Evolutionary conservation across 2,888 invertebrate species (phyloP).

Genomic region (Nephrotoma guestfalica): DNA sequence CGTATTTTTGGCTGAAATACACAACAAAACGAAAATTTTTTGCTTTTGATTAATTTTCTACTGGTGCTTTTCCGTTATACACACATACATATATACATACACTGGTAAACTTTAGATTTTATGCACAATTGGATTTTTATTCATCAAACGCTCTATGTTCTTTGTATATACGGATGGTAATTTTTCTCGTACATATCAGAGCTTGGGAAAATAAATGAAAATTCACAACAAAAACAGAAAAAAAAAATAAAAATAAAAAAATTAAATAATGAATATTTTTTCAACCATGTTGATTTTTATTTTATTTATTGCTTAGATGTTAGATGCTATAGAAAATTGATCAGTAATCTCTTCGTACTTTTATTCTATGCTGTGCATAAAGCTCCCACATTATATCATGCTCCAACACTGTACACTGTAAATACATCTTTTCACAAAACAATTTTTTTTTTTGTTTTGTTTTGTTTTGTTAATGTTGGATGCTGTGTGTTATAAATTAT

Average conservation of each 20-base stretch:
- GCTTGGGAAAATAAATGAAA: background rate
- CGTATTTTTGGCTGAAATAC: background rate
- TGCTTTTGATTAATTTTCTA: background rate
- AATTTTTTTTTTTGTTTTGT: background rate
- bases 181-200: background rate
- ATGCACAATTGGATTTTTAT: background rate
- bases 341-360: background rate
- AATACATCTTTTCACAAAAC: background rate
- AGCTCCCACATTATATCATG: background rate
- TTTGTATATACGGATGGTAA: background rate
- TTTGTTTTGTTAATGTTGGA: background rate
- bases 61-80: background rate
- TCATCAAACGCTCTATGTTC: background rate
- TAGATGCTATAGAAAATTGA: background rate
- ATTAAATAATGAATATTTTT: background rate
- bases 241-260: too few species aligned
- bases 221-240: background rate
- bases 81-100: background rate
- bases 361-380: background rate
- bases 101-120: background rate
- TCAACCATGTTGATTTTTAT: background rate
- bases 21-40: background rate
- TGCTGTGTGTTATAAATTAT: background rate
- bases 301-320: background rate
- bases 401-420: background rate